Conservation (phyloP, 1,140 invertebrate species). For the Uloborus diversus region DNA sequence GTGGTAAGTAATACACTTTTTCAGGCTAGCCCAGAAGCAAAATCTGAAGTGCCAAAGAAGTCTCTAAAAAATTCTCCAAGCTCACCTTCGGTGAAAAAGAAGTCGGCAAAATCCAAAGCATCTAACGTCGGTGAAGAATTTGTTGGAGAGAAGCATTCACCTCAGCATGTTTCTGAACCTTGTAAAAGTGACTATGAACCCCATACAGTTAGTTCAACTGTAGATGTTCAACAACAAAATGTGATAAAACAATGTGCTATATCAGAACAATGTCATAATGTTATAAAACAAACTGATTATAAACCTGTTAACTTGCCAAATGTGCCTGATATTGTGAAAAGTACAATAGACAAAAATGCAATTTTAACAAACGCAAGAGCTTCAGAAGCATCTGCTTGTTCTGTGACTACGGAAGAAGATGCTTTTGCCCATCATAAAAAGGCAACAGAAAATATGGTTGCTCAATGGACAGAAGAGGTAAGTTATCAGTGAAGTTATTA, state of each 20-base stretch:
- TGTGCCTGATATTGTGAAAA: constrained; percentile 12
- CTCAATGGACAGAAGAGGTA: constrained; percentile 69
- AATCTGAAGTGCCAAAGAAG: constrained; percentile 5
- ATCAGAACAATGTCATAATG: neutral
- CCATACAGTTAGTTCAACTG: neutral
- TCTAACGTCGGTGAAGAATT: neutral
- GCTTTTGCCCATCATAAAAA: constrained; percentile 72
- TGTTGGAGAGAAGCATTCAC: neutral
- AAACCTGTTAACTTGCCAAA: neutral
- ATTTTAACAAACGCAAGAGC: constrained; percentile 4
- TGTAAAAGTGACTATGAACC: neutral
- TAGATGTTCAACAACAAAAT: neutral
- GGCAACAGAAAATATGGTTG: constrained; percentile 77
- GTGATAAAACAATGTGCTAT: neutral
- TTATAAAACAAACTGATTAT: neutral
- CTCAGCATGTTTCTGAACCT: neutral
- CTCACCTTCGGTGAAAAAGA: neutral
- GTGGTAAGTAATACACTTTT: neutral
- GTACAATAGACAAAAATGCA: neutral
- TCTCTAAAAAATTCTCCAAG: neutral
- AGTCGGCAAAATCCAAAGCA: neutral
- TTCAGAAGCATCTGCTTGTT: neutral
- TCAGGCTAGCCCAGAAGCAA: constrained; percentile 32
- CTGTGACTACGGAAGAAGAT: constrained; percentile 58
- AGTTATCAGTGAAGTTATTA: neutral